These are phyloP conservation scores for Pygoscelis adeliae DNA, from an alignment of 2,113 vertebrate species.

Conservation along the genomic window DNA sequence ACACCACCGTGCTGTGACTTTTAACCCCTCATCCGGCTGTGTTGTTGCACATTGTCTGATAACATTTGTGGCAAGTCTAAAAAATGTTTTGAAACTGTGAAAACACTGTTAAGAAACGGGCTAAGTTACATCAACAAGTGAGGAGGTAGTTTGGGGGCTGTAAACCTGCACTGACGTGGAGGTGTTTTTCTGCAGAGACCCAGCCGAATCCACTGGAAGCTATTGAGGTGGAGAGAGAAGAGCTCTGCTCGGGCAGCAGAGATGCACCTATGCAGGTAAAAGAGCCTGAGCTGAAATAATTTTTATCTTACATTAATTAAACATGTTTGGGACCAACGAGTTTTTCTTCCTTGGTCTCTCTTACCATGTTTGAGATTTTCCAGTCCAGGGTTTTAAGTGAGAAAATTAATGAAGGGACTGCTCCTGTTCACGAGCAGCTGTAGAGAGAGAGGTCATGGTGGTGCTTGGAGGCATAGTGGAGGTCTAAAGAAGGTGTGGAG, in stretches of 20 bases:
- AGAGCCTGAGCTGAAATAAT: neutral
- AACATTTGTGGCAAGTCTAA: conserved; percentile 49
- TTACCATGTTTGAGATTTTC: neutral
- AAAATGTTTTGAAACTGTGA: conserved; percentile 61
- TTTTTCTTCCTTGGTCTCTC: conserved; percentile 8
- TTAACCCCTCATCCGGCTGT: conserved; percentile 40
- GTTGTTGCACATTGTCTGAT: conserved; percentile 50
- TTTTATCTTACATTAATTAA: neutral
- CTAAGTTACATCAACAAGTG: neutral
- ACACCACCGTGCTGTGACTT: conserved; percentile 31
- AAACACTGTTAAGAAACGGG: conserved; percentile 5
- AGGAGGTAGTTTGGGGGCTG: neutral
- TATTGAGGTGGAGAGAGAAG: conserved; percentile 53
- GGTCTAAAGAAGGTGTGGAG: too few species aligned
- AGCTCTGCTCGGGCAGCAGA: conserved; percentile 33
- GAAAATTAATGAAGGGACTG: neutral
- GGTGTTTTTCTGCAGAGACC: conserved; percentile 80
- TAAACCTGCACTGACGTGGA: neutral
- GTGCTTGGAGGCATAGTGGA: neutral
- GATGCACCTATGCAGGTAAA: conserved; percentile 61
- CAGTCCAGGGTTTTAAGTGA: neutral
- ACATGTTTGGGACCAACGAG: neutral
- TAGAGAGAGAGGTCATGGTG: neutral
- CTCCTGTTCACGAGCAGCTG: neutral
- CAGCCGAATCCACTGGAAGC: conserved; percentile 75